A percentile compares a stretch with the other conserved stretches of the same genome.
Conservation (phyloP, 2,113 vertebrate species). For the Sorex araneus region DNA sequence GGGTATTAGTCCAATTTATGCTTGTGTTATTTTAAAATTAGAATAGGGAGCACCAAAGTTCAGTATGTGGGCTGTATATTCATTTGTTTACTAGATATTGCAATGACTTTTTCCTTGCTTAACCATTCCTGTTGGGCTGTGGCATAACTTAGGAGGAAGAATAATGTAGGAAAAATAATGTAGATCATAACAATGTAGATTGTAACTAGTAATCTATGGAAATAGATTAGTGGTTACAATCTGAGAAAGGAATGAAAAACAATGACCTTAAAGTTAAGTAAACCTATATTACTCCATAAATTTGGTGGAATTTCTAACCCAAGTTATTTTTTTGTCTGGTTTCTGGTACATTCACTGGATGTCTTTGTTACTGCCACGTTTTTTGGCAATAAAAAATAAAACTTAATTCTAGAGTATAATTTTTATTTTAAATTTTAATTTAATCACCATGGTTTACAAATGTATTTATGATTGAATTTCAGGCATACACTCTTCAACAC, state of each 20-base stretch:
- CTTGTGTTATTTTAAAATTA: conserved; percentile 60
- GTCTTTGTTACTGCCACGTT: background rate
- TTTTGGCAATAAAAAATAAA: conserved; percentile 55
- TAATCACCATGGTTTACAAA: too few relatives aligned
- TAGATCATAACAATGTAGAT: too few relatives aligned
- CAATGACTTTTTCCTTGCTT: conserved; percentile 4
- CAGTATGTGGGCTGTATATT: conserved; percentile 10
- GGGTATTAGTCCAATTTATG: conserved; percentile 38
- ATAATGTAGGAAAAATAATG: too few relatives aligned
- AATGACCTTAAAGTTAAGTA: conserved; percentile 42
- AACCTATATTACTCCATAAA: conserved; percentile 2
- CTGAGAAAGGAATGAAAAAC: conserved; percentile 3
- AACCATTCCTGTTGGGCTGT: background rate
- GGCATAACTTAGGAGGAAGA: background rate
- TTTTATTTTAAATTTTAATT: too few relatives aligned
- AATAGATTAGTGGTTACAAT: background rate
- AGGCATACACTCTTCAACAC: too few relatives aligned
- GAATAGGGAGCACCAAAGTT: background rate
- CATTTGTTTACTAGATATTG: conserved; percentile 1
- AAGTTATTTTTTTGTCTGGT: conserved; percentile 52
- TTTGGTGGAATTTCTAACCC: conserved; percentile 40
- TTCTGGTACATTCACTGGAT: conserved; percentile 20
- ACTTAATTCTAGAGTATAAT: background rate
- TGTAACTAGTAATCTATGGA: too few relatives aligned
- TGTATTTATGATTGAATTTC: too few relatives aligned